Percentiles rank a stretch among this genome's conserved stretches.
These are phyloP conservation scores for Syngnathoides biaculeatus DNA, from an alignment of 2,113 vertebrate genomes.

Conservation along the genomic window DNA sequence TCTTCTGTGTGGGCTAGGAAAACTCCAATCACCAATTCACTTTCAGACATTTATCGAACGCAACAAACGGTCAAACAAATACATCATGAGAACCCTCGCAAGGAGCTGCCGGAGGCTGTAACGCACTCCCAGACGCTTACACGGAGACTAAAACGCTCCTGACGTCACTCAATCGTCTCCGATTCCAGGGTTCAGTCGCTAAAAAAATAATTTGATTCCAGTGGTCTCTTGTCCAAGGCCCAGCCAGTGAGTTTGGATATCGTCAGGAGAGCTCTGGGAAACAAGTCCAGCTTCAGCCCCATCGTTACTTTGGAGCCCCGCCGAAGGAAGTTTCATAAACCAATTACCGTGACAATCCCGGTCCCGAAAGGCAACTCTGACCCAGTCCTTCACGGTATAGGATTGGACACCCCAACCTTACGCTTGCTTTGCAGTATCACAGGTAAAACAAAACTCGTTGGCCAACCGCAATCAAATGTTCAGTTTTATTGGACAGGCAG, in stretches of 20 bases:
- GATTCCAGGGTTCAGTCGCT: neutral
- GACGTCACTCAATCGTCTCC: neutral
- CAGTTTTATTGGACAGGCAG: neutral
- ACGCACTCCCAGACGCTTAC: too few relatives aligned
- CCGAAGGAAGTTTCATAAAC: constrained; percentile 96
- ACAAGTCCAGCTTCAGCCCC: constrained; percentile 94
- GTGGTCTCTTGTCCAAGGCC: constrained; percentile 68
- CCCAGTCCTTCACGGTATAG: constrained; percentile 81
- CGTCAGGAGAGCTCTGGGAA: constrained; percentile 88
- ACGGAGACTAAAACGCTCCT: too few relatives aligned
- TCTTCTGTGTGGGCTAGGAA: too few relatives aligned
- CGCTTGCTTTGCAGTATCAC: constrained; percentile 96
- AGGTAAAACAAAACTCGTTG: constrained; percentile 69
- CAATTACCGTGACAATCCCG: constrained; percentile 97
- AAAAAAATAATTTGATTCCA: neutral
- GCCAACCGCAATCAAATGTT: neutral
- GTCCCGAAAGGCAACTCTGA: constrained; percentile 87
- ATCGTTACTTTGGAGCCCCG: constrained; percentile 96
- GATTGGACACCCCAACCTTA: constrained; percentile 86
- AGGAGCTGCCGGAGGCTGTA: too few relatives aligned
- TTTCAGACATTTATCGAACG: too few relatives aligned
- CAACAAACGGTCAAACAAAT: too few relatives aligned
- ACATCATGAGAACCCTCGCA: too few relatives aligned
- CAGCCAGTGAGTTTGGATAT: constrained; percentile 86
- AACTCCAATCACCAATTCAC: too few relatives aligned